A percentile compares a stretch with the other conserved stretches of the same genome.
Conservation (phyloP, 2,888 invertebrate species). For the Eulithis testata region DNA sequence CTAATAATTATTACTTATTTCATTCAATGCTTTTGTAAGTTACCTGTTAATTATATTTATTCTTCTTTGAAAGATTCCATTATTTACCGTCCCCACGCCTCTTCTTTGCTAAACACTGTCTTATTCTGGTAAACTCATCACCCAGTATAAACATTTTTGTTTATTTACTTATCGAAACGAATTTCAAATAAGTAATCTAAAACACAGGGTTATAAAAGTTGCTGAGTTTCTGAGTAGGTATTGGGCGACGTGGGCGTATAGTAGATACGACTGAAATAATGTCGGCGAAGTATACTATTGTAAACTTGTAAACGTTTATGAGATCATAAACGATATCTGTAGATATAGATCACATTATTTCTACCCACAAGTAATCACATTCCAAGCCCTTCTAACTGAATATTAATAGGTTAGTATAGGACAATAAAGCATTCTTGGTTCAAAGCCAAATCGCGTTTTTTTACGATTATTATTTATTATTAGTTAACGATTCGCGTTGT, state of each 20-base stretch:
- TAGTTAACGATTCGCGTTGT: constrained; percentile 24
- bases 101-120: not conserved
- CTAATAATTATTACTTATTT: too few relatives aligned
- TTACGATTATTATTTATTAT: constrained; percentile 23
- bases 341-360: not conserved
- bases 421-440: constrained; percentile 33
- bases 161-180: not conserved
- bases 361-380: constrained; percentile 1
- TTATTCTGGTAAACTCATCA: constrained; percentile 1
- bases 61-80: not conserved
- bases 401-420: constrained; percentile 8
- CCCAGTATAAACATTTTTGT: not conserved
- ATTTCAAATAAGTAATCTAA: not conserved
- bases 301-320: too few relatives aligned
- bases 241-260: too few relatives aligned
- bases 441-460: constrained; percentile 30
- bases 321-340: too few relatives aligned
- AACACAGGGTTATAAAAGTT: too few relatives aligned
- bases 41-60: not conserved
- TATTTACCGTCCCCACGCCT: not conserved
- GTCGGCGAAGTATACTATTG: too few relatives aligned
- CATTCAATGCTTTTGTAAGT: too few relatives aligned
- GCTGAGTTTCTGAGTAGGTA: too few relatives aligned
- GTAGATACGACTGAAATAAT: too few relatives aligned
- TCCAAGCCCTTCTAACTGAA: constrained; percentile 22